phyloP scores from a whole-genome alignment of 2,797 vertebrate genomes.

The Arctocebus calabarensis region DNA sequence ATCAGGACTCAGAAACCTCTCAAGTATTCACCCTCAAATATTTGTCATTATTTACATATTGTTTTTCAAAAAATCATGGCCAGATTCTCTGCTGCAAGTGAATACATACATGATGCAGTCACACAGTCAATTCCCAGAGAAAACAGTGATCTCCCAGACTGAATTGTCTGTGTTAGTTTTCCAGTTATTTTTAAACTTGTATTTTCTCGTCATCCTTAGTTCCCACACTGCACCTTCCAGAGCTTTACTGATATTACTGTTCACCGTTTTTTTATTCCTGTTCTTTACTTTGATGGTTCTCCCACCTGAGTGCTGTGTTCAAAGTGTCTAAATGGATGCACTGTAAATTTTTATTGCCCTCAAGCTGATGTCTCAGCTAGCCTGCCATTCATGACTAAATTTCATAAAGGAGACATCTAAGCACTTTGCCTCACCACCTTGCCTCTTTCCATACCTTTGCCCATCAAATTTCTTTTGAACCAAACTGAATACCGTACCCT shows the following conservation, averaged over 20 bases:
- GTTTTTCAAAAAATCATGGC: not conserved
- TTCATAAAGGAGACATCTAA: not conserved
- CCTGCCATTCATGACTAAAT: not conserved
- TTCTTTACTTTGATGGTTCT: not conserved
- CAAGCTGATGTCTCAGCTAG: not conserved
- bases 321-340: not conserved
- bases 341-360: not conserved
- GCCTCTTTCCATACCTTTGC: not conserved
- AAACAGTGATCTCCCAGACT: not conserved
- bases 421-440: not conserved
- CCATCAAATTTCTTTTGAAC: not conserved
- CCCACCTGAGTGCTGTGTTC: not conserved
- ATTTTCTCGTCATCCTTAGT: not conserved
- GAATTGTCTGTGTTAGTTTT: not conserved
- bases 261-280: not conserved
- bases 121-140: not conserved
- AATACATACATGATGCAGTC: not conserved
- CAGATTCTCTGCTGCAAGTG: not conserved
- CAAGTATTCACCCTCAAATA: not conserved
- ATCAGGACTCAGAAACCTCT: not conserved
- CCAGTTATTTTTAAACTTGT: not conserved
- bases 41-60: slow-evolving; percentile 36
- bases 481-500: not conserved
- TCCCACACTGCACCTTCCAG: not conserved
- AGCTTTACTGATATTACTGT: not conserved